phyloP scores from a whole-genome alignment of 2,113 vertebrate species.

The Semicossyphus pulcher region DNA sequence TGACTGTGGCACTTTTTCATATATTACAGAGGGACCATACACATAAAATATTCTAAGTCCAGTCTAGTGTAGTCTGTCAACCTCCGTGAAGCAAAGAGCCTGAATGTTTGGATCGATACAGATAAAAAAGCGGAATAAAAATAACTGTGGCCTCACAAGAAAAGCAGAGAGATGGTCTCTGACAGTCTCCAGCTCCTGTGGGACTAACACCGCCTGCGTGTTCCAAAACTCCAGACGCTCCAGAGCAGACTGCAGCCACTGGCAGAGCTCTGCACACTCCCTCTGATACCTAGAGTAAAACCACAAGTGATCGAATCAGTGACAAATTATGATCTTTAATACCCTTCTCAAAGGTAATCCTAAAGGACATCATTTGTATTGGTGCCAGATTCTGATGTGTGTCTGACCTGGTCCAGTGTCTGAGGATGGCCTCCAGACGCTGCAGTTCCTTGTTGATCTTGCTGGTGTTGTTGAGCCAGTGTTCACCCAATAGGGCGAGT shows the following conservation, averaged over 20 bases:
- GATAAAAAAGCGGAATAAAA: background rate
- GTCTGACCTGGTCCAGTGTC: conserved; percentile 94
- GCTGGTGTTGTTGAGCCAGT: conserved; percentile 89
- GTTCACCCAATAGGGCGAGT: conserved; percentile 90
- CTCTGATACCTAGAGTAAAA: conserved; percentile 88
- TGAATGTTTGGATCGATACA: background rate
- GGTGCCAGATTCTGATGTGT: background rate
- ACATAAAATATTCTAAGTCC: too few relatives aligned
- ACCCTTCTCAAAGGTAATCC: too few relatives aligned
- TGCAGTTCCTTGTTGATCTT: conserved; percentile 93
- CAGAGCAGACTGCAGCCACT: conserved; percentile 92
- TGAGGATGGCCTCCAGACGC: conserved; percentile 91
- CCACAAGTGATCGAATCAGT: background rate
- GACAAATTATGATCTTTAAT: too few relatives aligned
- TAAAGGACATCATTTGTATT: too few relatives aligned
- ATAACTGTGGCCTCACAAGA: conserved; percentile 84
- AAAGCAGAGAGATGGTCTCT: conserved; percentile 94
- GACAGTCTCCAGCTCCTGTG: conserved; percentile 93
- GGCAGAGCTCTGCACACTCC: conserved; percentile 88
- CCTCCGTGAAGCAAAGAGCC: background rate
- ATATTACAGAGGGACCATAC: too few relatives aligned
- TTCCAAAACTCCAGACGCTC: conserved; percentile 95
- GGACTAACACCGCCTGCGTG: conserved; percentile 92
- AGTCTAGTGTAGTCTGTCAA: too few relatives aligned
- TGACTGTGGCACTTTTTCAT: too few relatives aligned